Percentiles rank a stretch among this genome's conserved stretches.
Evolutionary conservation across 2,888 invertebrate species (phyloP).

Genomic region (Physocephala rufipes): DNA sequence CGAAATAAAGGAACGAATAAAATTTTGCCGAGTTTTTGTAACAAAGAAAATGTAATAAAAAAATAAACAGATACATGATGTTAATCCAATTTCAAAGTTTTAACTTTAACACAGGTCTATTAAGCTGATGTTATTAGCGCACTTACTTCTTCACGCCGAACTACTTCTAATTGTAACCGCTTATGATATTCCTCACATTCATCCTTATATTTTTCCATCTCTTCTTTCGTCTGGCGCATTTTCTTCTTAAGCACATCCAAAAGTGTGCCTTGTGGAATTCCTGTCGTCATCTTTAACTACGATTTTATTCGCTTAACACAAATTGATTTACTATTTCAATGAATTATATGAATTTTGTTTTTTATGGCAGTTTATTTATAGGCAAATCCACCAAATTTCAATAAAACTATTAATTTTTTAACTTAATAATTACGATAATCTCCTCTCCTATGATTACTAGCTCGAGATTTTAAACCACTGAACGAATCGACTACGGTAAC

Average conservation of each 20-base stretch:
- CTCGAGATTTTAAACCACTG: too few relatives aligned
- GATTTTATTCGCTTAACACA: conserved; percentile 42
- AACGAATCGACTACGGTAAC: conserved; percentile 6
- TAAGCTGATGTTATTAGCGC: neutral
- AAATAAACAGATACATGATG: too few relatives aligned
- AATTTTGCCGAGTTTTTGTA: neutral
- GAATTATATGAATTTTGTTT: neutral
- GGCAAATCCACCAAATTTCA: conserved; percentile 2
- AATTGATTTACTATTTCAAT: conserved; percentile 1
- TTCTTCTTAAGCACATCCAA: conserved; percentile 99
- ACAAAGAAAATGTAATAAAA: too few relatives aligned
- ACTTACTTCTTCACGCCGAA: conserved; percentile 98
- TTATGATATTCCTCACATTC: conserved; percentile 96
- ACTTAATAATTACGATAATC: too few relatives aligned
- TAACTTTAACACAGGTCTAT: too few relatives aligned
- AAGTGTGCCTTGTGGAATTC: conserved; percentile 91
- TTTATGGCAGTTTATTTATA: too few relatives aligned
- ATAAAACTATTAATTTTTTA: conserved; percentile 11
- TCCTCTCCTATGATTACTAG: too few relatives aligned
- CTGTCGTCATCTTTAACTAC: conserved; percentile 77
- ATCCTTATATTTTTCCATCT: conserved; percentile 98
- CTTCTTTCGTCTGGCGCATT: conserved; percentile 98
- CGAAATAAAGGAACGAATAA: neutral
- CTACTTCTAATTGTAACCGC: conserved; percentile 93
- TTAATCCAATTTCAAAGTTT: too few relatives aligned